Percentiles rank a stretch among this genome's conserved stretches.
Evolutionary conservation across 2,113 vertebrate genomes (phyloP).

Genomic region (Lates calcarifer): DNA sequence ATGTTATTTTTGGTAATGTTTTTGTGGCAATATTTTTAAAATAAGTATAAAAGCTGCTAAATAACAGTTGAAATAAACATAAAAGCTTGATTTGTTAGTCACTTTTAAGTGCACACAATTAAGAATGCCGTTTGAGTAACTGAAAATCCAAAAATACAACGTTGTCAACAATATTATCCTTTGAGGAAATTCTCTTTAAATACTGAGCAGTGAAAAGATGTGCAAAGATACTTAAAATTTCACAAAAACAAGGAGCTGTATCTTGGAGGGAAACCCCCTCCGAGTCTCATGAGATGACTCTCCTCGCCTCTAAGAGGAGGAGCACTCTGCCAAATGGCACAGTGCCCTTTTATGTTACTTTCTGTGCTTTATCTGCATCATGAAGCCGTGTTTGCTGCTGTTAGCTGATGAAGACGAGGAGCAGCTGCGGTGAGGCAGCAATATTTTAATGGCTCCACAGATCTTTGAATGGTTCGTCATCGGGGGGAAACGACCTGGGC

Average conservation of each 20-base stretch:
- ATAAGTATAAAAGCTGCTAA: background rate
- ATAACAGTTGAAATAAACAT: background rate
- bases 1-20: background rate
- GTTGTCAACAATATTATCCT: constrained; percentile 11
- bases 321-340: constrained; percentile 73
- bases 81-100: background rate
- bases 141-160: constrained; percentile 1
- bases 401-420: constrained; percentile 65
- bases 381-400: constrained; percentile 19
- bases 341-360: constrained; percentile 65
- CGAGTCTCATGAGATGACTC: constrained; percentile 51
- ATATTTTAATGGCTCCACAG: constrained; percentile 63
- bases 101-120: background rate
- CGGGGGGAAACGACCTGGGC: constrained; percentile 41
- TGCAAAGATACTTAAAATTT: constrained; percentile 37
- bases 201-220: constrained; percentile 7
- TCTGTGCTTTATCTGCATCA: constrained; percentile 55
- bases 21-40: background rate
- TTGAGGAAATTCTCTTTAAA: constrained; percentile 42
- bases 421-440: constrained; percentile 59
- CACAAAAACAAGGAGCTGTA: constrained; percentile 9
- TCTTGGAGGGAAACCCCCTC: constrained; percentile 48
- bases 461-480: constrained; percentile 63
- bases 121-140: constrained; percentile 13
- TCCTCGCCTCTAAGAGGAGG: constrained; percentile 49